These are phyloP conservation scores for Callosobruchus maculatus DNA, from an alignment of 2,888 invertebrate species.

Conservation along the genomic window DNA sequence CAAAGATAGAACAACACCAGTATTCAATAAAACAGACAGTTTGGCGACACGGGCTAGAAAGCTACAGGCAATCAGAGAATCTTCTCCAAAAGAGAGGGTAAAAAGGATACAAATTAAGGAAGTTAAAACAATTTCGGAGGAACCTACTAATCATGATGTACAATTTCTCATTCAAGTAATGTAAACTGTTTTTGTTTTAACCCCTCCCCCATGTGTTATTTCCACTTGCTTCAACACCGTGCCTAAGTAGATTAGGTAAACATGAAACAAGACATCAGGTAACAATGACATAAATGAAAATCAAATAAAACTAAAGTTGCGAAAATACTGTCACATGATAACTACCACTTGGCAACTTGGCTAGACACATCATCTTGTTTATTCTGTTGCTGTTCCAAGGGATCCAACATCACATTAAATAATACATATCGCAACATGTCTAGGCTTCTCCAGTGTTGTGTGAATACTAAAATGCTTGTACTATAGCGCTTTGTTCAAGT, in stretches of 20 bases:
- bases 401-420: background rate
- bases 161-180: conserved; percentile 61
- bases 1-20: conserved; percentile 34
- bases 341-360: too few relatives aligned
- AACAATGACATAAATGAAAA: background rate
- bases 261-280: background rate
- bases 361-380: too few relatives aligned
- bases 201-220: conserved; percentile 6
- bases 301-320: background rate
- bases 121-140: conserved; percentile 44
- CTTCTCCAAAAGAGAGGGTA: conserved; percentile 19
- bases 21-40: conserved; percentile 66
- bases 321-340: background rate
- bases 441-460: background rate
- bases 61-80: conserved; percentile 54
- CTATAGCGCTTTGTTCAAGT: background rate
- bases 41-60: conserved; percentile 68
- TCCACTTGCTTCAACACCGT: background rate
- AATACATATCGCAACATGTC: background rate
- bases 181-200: conserved; percentile 16
- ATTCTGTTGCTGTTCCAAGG: too few relatives aligned
- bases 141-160: conserved; percentile 55
- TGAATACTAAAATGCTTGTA: background rate
- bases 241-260: background rate
- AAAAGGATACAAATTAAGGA: conserved; percentile 45